Percentiles rank a stretch among this genome's conserved stretches.
Conservation (phyloP, 2,888 invertebrate genomes). For the Thymelicus acteon region DNA sequence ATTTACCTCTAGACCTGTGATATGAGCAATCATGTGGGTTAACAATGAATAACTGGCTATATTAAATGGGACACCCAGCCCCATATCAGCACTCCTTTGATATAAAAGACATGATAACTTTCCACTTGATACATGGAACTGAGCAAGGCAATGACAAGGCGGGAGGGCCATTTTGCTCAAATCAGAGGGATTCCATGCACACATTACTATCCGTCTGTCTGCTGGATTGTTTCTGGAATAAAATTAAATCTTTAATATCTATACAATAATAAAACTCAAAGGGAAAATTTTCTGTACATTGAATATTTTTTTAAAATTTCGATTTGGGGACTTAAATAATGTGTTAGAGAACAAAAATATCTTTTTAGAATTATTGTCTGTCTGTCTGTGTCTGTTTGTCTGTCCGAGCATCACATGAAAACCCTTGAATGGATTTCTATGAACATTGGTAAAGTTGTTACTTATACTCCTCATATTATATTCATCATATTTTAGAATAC, state of each 20-base stretch:
- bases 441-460: too few species aligned
- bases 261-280: too few species aligned
- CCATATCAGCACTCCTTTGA: slow-evolving; percentile 99
- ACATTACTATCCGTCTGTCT: slow-evolving; percentile 95
- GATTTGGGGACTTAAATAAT: too few species aligned
- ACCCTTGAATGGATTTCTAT: too few species aligned
- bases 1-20: slow-evolving; percentile 93
- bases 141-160: slow-evolving; percentile 97
- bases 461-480: too few species aligned
- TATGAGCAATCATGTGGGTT: slow-evolving; percentile 97
- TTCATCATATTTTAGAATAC: too few species aligned
- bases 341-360: too few species aligned
- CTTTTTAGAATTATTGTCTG: too few species aligned
- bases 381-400: too few species aligned
- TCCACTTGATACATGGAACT: slow-evolving; percentile 94
- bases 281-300: too few species aligned
- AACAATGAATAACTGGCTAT: slow-evolving; percentile 98
- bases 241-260: not conserved
- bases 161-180: slow-evolving; percentile 97
- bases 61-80: slow-evolving; percentile 99
- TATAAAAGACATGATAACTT: slow-evolving; percentile 96
- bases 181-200: slow-evolving; percentile 97
- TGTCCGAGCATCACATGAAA: too few species aligned
- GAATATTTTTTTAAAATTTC: too few species aligned
- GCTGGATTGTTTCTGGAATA: slow-evolving; percentile 88